Percentiles rank a stretch among this genome's conserved stretches.
These are phyloP conservation scores for Apomyelois bistriatella DNA, from an alignment of 2,888 invertebrate species.

Conservation along the genomic window DNA sequence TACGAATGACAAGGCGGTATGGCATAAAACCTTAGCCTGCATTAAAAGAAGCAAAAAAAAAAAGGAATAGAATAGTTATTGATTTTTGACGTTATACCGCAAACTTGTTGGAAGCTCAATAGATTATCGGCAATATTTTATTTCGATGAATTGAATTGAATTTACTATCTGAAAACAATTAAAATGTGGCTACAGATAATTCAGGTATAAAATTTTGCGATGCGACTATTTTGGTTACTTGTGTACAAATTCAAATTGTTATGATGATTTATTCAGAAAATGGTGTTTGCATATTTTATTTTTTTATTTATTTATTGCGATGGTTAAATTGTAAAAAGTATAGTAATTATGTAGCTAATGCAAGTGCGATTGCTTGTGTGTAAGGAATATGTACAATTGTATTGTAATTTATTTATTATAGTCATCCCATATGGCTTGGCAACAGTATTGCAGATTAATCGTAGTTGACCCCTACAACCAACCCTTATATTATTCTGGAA, in stretches of 20 bases:
- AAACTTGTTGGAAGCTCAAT: constrained; percentile 28
- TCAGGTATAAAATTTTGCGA: not conserved
- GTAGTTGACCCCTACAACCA: not conserved
- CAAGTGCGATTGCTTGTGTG: constrained; percentile 7
- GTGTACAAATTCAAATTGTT: not conserved
- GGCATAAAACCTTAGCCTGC: not conserved
- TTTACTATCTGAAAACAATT: not conserved
- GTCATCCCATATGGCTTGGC: not conserved
- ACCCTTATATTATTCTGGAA: not conserved
- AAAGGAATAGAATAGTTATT: constrained; percentile 35
- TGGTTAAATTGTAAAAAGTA: not conserved
- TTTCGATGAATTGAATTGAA: constrained; percentile 1
- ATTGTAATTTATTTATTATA: not conserved
- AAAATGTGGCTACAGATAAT: constrained; percentile 4
- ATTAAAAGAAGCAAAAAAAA: not conserved
- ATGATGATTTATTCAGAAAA: not conserved
- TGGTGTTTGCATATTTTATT: not conserved
- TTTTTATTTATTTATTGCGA: not conserved
- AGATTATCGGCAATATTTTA: constrained; percentile 15
- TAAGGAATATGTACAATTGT: not conserved
- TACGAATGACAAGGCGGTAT: too few relatives aligned
- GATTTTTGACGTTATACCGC: constrained; percentile 51
- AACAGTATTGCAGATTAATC: not conserved
- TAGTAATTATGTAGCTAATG: not conserved
- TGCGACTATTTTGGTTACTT: not conserved